These are phyloP conservation scores for Rhynchophorus ferrugineus DNA, from an alignment of 1,140 invertebrate species.

Conservation along the genomic window DNA sequence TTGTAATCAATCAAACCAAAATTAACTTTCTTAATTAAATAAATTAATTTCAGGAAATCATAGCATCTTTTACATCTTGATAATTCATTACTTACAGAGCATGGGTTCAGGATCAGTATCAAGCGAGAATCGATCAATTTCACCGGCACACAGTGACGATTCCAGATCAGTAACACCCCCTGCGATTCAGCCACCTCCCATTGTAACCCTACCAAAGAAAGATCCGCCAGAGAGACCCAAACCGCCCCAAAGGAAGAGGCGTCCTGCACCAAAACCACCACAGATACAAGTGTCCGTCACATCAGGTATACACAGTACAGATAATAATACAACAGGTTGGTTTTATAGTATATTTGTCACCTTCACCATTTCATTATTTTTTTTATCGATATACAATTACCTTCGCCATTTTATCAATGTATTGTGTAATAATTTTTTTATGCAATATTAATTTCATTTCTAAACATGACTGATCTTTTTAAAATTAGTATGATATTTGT, in stretches of 20 bases:
- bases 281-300: constrained; percentile 12
- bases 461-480: no score
- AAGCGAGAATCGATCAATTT: constrained; percentile 38
- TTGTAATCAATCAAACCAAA: no score
- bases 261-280: constrained; percentile 54
- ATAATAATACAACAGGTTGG: constrained; percentile 1
- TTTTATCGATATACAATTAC: no score
- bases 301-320: not conserved
- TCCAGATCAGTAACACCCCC: constrained; percentile 37
- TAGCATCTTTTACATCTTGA: not conserved
- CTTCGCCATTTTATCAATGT: no score
- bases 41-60: no score
- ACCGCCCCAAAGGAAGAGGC: constrained; percentile 46
- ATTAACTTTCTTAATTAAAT: no score
- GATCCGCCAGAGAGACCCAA: constrained; percentile 44
- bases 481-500: no score
- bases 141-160: constrained; percentile 39
- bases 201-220: constrained; percentile 19
- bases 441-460: no score
- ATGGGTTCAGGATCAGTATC: constrained; percentile 38
- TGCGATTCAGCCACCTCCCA: constrained; percentile 21
- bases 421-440: no score
- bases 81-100: constrained; percentile 28
- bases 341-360: no score
- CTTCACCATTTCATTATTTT: no score